Conservation (phyloP, 1,140 invertebrate species). For the Drosophila arizonae region DNA sequence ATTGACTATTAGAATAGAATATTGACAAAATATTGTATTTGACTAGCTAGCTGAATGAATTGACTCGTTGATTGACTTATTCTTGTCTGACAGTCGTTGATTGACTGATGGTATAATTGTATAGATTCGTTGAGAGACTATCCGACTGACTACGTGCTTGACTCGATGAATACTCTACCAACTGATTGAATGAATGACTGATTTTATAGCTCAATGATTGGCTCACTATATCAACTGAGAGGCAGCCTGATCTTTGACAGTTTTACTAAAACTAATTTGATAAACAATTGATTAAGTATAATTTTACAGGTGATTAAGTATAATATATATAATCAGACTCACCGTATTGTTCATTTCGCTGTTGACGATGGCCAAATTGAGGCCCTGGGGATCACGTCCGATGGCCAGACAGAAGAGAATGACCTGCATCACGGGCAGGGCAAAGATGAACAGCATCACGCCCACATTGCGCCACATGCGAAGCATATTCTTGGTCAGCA, state of each 20-base stretch:
- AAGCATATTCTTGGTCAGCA: constrained; percentile 96
- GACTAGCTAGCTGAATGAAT: too few species aligned
- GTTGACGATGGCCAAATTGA: constrained; percentile 94
- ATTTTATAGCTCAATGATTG: too few species aligned
- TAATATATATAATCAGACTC: constrained; percentile 44
- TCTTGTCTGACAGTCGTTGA: neutral
- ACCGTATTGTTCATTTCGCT: constrained; percentile 88
- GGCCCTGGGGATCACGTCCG: constrained; percentile 93
- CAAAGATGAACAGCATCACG: constrained; percentile 95
- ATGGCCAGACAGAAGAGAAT: constrained; percentile 97
- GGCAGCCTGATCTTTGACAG: too few species aligned
- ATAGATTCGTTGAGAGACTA: too few species aligned
- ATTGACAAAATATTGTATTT: too few species aligned
- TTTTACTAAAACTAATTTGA: too few species aligned
- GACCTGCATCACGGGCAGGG: constrained; percentile 96
- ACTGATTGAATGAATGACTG: neutral
- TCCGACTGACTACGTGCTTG: neutral
- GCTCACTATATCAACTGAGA: too few species aligned
- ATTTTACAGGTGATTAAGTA: too few species aligned
- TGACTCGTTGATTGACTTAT: neutral
- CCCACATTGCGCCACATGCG: constrained; percentile 96
- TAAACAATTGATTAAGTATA: too few species aligned
- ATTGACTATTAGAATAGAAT: too few species aligned
- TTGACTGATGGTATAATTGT: too few species aligned
- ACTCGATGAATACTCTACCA: neutral